Conservation (phyloP, 2,888 invertebrate species). For the Rhingia campestris region DNA sequence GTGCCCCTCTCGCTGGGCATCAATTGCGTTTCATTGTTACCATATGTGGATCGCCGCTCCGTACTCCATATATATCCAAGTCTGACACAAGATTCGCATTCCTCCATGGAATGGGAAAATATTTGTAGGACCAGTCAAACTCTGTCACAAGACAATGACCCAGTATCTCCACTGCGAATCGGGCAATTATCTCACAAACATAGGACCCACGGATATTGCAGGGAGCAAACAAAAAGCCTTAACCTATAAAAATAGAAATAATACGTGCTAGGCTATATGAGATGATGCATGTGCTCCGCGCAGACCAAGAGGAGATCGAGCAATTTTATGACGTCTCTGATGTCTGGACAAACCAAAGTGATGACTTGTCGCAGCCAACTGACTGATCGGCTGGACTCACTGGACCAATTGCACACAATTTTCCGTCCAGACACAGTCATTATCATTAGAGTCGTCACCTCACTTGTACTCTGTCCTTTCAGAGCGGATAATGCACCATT, state of each 20-base stretch:
- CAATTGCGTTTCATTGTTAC: conserved; percentile 63
- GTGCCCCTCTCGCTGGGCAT: conserved; percentile 35
- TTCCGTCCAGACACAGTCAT: conserved; percentile 52
- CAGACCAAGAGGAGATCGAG: conserved; percentile 38
- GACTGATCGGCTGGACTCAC: conserved; percentile 30
- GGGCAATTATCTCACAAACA: conserved; percentile 63
- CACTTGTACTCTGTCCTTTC: conserved; percentile 42
- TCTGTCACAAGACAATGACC: conserved; percentile 58
- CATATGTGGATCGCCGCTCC: conserved; percentile 64
- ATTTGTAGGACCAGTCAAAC: conserved; percentile 61
- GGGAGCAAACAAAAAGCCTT: conserved; percentile 12
- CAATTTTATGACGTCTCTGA: conserved; percentile 63
- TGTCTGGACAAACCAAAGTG: conserved; percentile 50
- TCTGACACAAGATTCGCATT: conserved; percentile 67
- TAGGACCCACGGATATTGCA: conserved; percentile 4
- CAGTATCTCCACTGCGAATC: conserved; percentile 58
- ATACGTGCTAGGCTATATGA: conserved; percentile 29
- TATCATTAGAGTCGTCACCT: conserved; percentile 71
- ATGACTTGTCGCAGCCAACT: conserved; percentile 64
- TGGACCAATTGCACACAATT: conserved; percentile 52
- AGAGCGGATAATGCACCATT: conserved; percentile 57
- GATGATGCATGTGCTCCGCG: conserved; percentile 4
- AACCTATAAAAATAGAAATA: conserved; percentile 49
- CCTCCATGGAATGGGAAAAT: conserved; percentile 63
- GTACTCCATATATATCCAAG: conserved; percentile 55